Evolutionary conservation across 2,113 vertebrate species (phyloP), one percentile per base, ranked within the genome.

Genomic region (Tilapia sparmanii): DNA sequence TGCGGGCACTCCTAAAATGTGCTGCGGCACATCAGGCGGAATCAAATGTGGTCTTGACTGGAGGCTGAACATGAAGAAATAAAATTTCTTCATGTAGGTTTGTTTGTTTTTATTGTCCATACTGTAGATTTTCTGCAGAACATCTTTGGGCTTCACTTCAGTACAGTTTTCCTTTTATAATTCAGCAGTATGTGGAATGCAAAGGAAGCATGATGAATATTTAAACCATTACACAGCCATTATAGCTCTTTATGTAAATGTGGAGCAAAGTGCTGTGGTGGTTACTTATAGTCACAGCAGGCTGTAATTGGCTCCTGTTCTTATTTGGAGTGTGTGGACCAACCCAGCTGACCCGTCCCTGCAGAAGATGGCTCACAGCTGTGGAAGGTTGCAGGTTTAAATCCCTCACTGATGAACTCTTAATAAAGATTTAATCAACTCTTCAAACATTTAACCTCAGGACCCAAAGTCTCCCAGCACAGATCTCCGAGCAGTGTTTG

Each of bases 161-260:
- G 31, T 29, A 29, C 54, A 50, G 1, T 71, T 53, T 84, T 47
- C 6, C 53, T 38, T 86, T 57, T 84, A 68, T 84, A 82, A 85
- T 90, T 88, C 86, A 90, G 63, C 40, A 81, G 5, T n/a, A 81
- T n/a, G 26, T 78, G 73, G 45, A 71, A 85, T 40, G 54, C 59
- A 83, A 87, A 83, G 54, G 42, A 66, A 29, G 55, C 45, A 3
- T 40, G 80, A 93, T 94, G 89, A 91, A 93, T 93, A 91, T 94
- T 94, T 94, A 85, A 90, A 82, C 33, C 86, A 82, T 90, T 82
- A 88, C 81, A 59, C 3, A 24, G 79, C 89, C 91, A 91, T 94
- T 87, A 94, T 82, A 68, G 84, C 86, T 84, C 78, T 90, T 92
- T 87, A 93, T 92, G 90, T 86, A 92, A 89, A 93, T 89, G 83